These are phyloP conservation scores for Lutraria lutraria DNA, from an alignment of 2,888 invertebrate genomes.

Conservation along the genomic window DNA sequence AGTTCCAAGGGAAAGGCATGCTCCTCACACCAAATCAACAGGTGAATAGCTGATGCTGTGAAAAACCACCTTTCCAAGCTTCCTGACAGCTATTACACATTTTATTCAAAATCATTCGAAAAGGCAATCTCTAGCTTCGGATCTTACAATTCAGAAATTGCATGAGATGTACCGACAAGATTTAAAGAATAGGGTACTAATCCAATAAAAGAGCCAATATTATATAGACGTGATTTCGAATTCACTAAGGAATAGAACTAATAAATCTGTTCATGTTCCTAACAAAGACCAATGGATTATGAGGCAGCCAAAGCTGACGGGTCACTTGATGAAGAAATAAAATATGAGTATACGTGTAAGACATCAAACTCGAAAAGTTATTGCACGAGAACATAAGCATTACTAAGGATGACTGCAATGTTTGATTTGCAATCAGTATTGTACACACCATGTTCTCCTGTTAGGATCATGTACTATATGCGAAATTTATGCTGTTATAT, in stretches of 20 bases:
- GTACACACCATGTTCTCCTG: conserved; percentile 38
- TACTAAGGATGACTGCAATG: not conserved
- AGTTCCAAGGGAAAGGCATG: not conserved
- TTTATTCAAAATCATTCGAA: not conserved
- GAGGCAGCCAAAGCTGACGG: not conserved
- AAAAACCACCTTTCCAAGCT: not conserved
- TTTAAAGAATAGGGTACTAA: not conserved
- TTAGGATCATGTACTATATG: no score
- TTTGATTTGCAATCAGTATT: conserved; percentile 38
- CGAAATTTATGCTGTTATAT: conserved; percentile 58
- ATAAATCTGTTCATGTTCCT: conserved; percentile 49
- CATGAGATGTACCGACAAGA: not conserved
- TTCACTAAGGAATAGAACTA: conserved; percentile 17
- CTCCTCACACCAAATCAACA: not conserved
- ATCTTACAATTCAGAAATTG: not conserved
- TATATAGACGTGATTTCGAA: not conserved
- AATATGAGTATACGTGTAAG: not conserved
- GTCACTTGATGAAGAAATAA: not conserved
- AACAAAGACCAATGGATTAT: conserved; percentile 45
- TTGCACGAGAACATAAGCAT: conserved; percentile 40
- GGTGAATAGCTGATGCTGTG: not conserved
- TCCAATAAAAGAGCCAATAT: not conserved
- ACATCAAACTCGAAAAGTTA: conserved; percentile 10
- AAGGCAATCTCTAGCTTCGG: not conserved
- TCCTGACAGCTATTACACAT: not conserved